Percentiles rank a stretch among this genome's conserved stretches.
These are phyloP conservation scores for Daktulosphaira vitifoliae DNA, from an alignment of 1,140 invertebrate species.

Conservation along the genomic window DNA sequence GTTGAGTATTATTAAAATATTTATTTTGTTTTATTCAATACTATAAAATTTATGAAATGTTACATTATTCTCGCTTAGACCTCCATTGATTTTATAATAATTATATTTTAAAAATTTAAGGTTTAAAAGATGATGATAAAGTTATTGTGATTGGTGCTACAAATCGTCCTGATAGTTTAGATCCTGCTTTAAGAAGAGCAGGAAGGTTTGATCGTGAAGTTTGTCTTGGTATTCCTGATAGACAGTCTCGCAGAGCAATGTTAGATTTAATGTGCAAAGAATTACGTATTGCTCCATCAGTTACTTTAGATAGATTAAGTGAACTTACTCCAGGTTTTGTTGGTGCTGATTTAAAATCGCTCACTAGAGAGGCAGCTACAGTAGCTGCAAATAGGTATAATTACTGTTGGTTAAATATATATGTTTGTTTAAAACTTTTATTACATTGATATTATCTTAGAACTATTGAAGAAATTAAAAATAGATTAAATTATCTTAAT, in stretches of 20 bases:
- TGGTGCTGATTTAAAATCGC: conserved; percentile 82
- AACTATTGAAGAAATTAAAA: conserved; percentile 15
- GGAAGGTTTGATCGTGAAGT: conserved; percentile 92
- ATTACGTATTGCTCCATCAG: conserved; percentile 57
- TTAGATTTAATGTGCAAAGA: conserved; percentile 59
- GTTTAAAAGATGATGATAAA: conserved; percentile 52
- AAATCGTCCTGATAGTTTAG: conserved; percentile 84
- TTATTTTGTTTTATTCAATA: background rate
- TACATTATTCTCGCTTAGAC: no score
- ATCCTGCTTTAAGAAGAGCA: conserved; percentile 82
- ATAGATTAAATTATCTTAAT: background rate
- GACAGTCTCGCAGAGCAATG: conserved; percentile 65
- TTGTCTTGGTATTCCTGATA: conserved; percentile 83
- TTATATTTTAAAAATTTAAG: conserved; percentile 37
- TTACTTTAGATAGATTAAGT: conserved; percentile 65
- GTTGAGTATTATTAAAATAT: background rate
- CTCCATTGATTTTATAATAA: conserved; percentile 1
- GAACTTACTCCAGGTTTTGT: conserved; percentile 91
- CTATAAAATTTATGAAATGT: no score
- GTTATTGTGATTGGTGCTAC: conserved; percentile 92
- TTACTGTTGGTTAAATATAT: no score
- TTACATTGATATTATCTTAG: background rate
- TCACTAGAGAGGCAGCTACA: conserved; percentile 78
- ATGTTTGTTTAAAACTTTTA: no score
- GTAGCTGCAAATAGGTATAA: conserved; percentile 57